Evolutionary conservation across 2,888 invertebrate species (phyloP).

Genomic region (Drosophila hamatofila): DNA sequence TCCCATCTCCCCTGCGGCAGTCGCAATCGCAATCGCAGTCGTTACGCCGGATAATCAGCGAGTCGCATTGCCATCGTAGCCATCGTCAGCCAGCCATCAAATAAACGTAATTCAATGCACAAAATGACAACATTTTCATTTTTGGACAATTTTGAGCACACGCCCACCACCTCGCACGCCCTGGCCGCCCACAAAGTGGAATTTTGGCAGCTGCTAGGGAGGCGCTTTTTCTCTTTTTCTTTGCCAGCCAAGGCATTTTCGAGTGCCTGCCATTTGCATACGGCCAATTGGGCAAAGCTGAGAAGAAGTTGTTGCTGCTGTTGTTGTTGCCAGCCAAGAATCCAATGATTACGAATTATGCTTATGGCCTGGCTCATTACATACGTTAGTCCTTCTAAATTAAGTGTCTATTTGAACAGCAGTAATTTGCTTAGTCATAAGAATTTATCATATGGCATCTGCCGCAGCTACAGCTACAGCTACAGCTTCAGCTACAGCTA

Average conservation of each 20-base stretch:
- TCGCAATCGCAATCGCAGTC: slow-evolving; percentile 55
- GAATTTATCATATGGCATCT: slow-evolving; percentile 35
- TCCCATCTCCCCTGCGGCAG: slow-evolving; percentile 30
- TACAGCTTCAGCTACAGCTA: not conserved
- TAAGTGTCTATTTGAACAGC: slow-evolving; percentile 48
- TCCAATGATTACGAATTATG: slow-evolving; percentile 52
- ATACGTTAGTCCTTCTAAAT: slow-evolving; percentile 51
- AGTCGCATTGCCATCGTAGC: no score
- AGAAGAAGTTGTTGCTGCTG: slow-evolving; percentile 37
- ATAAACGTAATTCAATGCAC: slow-evolving; percentile 79
- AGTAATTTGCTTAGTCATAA: slow-evolving; percentile 36
- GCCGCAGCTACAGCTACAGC: not conserved
- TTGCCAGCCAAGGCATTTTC: slow-evolving; percentile 26
- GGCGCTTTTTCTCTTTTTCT: not conserved
- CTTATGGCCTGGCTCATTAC: slow-evolving; percentile 52
- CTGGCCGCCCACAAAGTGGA: slow-evolving; percentile 21
- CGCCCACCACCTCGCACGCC: not conserved
- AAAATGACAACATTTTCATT: slow-evolving; percentile 77
- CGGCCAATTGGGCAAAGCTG: slow-evolving; percentile 76
- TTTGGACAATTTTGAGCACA: slow-evolving; percentile 53
- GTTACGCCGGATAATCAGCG: slow-evolving; percentile 69
- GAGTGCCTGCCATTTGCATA: slow-evolving; percentile 62
- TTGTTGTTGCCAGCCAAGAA: slow-evolving; percentile 33
- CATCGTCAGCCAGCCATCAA: slow-evolving; percentile 61
- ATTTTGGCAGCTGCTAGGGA: slow-evolving; percentile 48